Base-by-base conservation (phyloP, 1,140 invertebrate genomes). In the Apis laboriosa region DNA sequence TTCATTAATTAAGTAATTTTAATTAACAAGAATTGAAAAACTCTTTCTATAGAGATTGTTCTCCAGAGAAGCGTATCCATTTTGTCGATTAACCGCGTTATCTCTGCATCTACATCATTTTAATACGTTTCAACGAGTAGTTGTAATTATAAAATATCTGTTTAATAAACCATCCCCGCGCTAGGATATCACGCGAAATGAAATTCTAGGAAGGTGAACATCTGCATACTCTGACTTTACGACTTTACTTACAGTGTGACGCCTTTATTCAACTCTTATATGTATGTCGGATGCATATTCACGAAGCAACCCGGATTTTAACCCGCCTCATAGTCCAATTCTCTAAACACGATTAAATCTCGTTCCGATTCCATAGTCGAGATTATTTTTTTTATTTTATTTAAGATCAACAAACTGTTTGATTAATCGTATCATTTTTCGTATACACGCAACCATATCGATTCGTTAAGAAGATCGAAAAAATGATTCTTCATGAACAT, bases 111-210 rank as follows among this genome's bases (percentile, higher is more conserved):
- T 49, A 5, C 21, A 13, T 68, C 12, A n/a, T 49, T 68, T 68
- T 68, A 43, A 49, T 49, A 66, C 17, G 11, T 66, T 43, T 66
- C 34, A 43, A 19, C 28, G 9, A 21, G 66, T 11, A 68, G 2
- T 7, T n/a, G 21, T 68, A 68, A 49, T 49, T n/a, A 49, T n/a
- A 68, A 68, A 68, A 68, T 49, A n/a, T 12, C 21, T 15, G 43
- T 68, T 68, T 68, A 68, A 68, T 49, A 68, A 68, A 68, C 28
- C 66, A 49, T 68, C 43, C 7, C 66, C 21, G 28, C 9, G 34
- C 21, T 7, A 0, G 28, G 9, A 21, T 66, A 19, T 68, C n/a
- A 49, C 21, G n/a, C 11, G 34, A 9, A 13, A 17, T 8, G 66
- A 68, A 68, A 68, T 68, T 68, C 66, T 17, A 68, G 5, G 43